These are phyloP conservation scores for Clavelina lepadiformis DNA, from an alignment of 23 tunicate species.

Conservation along the genomic window DNA sequence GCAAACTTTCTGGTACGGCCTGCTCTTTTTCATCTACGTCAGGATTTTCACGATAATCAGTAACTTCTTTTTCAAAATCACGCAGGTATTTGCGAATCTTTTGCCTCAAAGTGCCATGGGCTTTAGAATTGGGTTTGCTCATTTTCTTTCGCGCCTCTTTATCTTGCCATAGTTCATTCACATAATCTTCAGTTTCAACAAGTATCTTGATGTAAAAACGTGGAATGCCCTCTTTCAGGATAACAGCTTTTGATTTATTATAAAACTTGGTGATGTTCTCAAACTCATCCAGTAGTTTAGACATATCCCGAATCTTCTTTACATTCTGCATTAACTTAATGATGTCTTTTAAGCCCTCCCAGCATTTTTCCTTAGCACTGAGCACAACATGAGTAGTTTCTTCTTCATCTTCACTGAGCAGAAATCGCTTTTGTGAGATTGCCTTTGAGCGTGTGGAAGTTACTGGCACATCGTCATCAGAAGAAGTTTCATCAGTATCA, in stretches of 20 bases:
- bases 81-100: slow-evolving; percentile 76
- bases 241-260: slow-evolving; percentile 53
- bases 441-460: slow-evolving; percentile 5
- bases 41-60: slow-evolving; percentile 70
- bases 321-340: slow-evolving; percentile 74
- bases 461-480: slow-evolving; percentile 26
- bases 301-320: slow-evolving; percentile 69
- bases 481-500: slow-evolving; percentile 73
- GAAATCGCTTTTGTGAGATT: slow-evolving; percentile 28
- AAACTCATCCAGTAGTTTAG: slow-evolving; percentile 66
- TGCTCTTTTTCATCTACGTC: slow-evolving; percentile 56
- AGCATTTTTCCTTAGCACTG: slow-evolving; percentile 79
- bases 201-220: slow-evolving; percentile 54
- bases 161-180: slow-evolving; percentile 85
- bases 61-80: slow-evolving; percentile 78
- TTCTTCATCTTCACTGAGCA: slow-evolving; percentile 89
- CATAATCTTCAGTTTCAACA: slow-evolving; percentile 80
- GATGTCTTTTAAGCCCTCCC: slow-evolving; percentile 73
- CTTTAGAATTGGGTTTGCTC: slow-evolving; percentile 60
- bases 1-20: slow-evolving; percentile 8
- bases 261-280: slow-evolving; percentile 58
- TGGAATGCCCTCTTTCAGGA: slow-evolving; percentile 92
- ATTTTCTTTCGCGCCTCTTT: slow-evolving; percentile 71
- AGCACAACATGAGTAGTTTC: slow-evolving; percentile 71
- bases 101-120: slow-evolving; percentile 57